phyloP scores from a whole-genome alignment of 2,113 vertebrate genomes.

The Oreochromis aureus region DNA sequence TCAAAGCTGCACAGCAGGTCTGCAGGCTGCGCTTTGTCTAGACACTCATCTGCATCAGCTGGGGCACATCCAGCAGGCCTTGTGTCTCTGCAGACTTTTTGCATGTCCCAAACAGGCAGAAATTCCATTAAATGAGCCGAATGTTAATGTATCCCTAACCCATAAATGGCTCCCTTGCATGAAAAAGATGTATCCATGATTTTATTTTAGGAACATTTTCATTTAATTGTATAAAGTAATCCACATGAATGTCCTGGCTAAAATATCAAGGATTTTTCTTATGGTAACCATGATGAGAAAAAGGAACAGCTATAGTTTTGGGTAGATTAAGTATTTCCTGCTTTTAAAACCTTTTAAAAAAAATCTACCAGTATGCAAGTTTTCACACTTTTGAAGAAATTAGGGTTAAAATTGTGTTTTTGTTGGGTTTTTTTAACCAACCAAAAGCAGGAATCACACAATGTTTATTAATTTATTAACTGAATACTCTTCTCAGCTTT shows the following conservation, averaged over 20 bases:
- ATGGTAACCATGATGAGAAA: background rate
- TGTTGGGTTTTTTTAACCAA: background rate
- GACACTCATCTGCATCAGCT: background rate
- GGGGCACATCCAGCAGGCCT: background rate
- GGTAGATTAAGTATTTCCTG: background rate
- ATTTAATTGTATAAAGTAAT: background rate
- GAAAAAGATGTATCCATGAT: background rate
- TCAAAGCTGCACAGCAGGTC: constrained; percentile 23
- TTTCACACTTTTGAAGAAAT: background rate
- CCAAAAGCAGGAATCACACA: background rate
- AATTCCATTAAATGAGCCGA: background rate
- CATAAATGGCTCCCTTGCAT: background rate
- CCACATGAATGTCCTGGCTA: background rate
- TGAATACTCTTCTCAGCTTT: background rate
- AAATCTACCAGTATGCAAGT: background rate
- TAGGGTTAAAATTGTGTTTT: background rate
- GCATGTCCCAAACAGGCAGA: background rate
- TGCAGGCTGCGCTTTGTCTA: constrained; percentile 4
- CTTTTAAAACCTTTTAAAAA: background rate
- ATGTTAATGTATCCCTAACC: background rate
- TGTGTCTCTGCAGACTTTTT: background rate
- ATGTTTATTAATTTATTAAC: background rate
- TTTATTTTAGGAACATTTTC: background rate
- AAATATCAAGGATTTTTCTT: background rate
- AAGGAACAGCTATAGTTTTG: background rate